Percentiles rank a stretch among this genome's conserved stretches.
These are phyloP conservation scores for Sarotherodon lohbergeri DNA, from an alignment of 2,113 vertebrate species.

Conservation along the genomic window DNA sequence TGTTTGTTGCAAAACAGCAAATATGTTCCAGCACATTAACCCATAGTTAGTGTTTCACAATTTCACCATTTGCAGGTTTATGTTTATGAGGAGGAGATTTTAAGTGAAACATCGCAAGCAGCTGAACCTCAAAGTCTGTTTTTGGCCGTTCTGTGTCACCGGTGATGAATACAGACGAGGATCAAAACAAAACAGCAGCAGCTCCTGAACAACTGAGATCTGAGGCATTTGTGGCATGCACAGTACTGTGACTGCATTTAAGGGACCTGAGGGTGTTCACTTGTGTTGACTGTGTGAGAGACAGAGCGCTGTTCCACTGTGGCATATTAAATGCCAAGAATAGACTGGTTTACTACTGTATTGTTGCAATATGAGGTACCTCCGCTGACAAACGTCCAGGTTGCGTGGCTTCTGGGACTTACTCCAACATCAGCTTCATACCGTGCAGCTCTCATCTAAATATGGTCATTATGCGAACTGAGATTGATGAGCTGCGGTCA, in stretches of 20 bases:
- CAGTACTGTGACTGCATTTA: neutral
- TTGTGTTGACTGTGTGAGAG: neutral
- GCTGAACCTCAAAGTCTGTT: neutral
- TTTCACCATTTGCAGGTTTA: neutral
- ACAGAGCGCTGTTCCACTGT: neutral
- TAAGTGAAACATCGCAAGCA: neutral
- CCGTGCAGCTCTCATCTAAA: constrained; percentile 45
- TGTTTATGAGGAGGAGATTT: neutral
- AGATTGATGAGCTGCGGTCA: constrained; percentile 46
- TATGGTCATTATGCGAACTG: constrained; percentile 52
- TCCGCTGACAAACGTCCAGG: neutral
- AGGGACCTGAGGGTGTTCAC: neutral
- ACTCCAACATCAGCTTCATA: neutral
- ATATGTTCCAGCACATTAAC: neutral
- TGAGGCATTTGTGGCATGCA: constrained; percentile 23
- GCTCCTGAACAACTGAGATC: neutral
- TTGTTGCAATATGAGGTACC: neutral
- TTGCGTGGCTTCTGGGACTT: neutral
- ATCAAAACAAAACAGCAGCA: neutral
- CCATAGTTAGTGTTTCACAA: neutral
- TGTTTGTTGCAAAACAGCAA: constrained; percentile 17
- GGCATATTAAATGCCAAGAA: neutral
- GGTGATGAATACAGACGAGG: neutral
- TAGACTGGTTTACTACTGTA: neutral
- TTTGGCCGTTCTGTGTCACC: neutral